Conservation (phyloP, 2,113 vertebrate genomes). For the Eublepharis macularius region DNA sequence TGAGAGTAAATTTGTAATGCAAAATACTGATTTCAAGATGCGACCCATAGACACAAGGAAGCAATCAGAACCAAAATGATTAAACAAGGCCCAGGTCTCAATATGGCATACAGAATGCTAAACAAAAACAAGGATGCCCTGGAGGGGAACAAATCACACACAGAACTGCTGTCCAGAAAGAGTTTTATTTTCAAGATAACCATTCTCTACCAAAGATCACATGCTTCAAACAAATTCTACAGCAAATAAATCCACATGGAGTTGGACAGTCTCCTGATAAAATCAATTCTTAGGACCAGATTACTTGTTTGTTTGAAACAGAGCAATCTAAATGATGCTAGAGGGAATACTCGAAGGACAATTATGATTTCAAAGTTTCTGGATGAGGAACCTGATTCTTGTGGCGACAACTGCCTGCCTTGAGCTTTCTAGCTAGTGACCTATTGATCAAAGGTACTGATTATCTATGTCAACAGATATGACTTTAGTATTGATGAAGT, state of each 20-base stretch:
- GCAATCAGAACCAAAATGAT: slow-evolving; percentile 78
- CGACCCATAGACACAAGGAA: slow-evolving; percentile 71
- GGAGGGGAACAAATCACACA: slow-evolving; percentile 28
- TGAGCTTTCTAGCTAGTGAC: not conserved
- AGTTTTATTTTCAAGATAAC: not conserved
- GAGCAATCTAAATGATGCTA: not conserved
- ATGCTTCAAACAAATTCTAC: slow-evolving; percentile 8
- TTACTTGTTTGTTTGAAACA: not conserved
- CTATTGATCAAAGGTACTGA: not conserved
- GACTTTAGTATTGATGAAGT: not conserved
- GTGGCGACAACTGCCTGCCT: too few species aligned
- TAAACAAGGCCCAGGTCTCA: slow-evolving; percentile 73
- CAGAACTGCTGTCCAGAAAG: not conserved
- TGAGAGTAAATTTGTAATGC: slow-evolving; percentile 77
- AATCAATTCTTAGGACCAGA: not conserved
- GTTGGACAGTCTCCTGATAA: not conserved
- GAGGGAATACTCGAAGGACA: not conserved
- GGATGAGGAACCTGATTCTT: not conserved
- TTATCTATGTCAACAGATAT: not conserved
- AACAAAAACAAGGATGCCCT: slow-evolving; percentile 62
- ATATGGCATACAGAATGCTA: slow-evolving; percentile 55
- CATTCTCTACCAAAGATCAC: slow-evolving; percentile 35
- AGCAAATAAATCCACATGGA: not conserved
- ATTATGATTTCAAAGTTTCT: not conserved
- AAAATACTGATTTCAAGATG: slow-evolving; percentile 74